phyloP scores from a whole-genome alignment of 92 coral and sea anemone genomes.

The Scolanthus callimorphus region DNA sequence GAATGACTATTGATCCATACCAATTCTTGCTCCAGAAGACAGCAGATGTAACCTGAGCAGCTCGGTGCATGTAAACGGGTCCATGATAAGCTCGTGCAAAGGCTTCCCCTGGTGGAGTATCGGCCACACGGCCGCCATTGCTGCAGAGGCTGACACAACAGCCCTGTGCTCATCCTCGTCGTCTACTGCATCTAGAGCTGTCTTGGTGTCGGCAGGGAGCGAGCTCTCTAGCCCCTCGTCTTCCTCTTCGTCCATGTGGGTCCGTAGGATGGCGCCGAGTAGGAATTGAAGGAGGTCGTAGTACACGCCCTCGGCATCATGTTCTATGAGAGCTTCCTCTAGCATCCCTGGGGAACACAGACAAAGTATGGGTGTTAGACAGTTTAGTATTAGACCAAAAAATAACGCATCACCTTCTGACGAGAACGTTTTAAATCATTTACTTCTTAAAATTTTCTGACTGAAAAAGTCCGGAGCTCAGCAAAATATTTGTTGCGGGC shows the following conservation, averaged over 20 bases:
- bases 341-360: slow-evolving; percentile 66
- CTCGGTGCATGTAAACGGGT: slow-evolving; percentile 93
- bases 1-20: no score
- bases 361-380: no score
- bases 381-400: no score
- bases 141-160: slow-evolving; percentile 84
- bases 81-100: slow-evolving; percentile 91
- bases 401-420: no score
- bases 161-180: slow-evolving; percentile 71
- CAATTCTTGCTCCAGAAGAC: slow-evolving; percentile 97
- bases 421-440: no score
- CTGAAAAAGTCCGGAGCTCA: no score
- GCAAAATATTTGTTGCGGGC: no score
- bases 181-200: slow-evolving; percentile 35
- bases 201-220: slow-evolving; percentile 50
- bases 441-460: no score
- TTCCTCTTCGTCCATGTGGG: slow-evolving; percentile 97
- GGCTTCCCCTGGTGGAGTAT: slow-evolving; percentile 91
- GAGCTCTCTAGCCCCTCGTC: slow-evolving; percentile 90
- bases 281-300: slow-evolving; percentile 89
- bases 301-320: slow-evolving; percentile 95
- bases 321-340: slow-evolving; percentile 89
- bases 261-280: slow-evolving; percentile 86
- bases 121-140: slow-evolving; percentile 99
- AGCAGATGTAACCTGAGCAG: slow-evolving; percentile 86